Base-by-base conservation (phyloP, 2,888 invertebrate genomes). In the Trichogramma evanescens region DNA sequence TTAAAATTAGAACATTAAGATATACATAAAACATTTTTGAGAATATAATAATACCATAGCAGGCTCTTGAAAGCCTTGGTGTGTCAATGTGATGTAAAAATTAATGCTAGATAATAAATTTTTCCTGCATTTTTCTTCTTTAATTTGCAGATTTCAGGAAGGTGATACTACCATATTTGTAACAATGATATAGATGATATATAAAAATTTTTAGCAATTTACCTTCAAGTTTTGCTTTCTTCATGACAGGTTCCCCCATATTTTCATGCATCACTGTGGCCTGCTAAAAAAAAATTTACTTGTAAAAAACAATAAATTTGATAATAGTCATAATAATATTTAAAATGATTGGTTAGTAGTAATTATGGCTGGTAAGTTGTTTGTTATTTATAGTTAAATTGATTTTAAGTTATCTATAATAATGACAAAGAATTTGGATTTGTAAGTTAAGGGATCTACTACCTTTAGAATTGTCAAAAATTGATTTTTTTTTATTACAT, bases 211-310 rank as follows among this genome's bases (percentile, higher is more conserved):
- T 70, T 71, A 71, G 76, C 74, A 77, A 77, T 71, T 66, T 77
- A 78, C 78, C 78, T 78, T 77, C 77, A 46, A 70, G 64, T 69
- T 73, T 69, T 39, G 66, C 60, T 66, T 74, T 77, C 69, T 78
- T 78, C 49, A 54, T 65, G 6, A 71, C 71, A 53, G 74, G 72
- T 58, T 77, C 77, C 59, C 66, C 63, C 56, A 68, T 74, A 63
- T 68, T 75, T 61, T 69, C 70, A 4, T 72, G 63, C 40, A 62
- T 10, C 13, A 55, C 38, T 45, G 74, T 64, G 48, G 73, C 68
- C 69, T 72, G 68, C 76, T 77, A 66, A 40, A 69, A 72, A 61
- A 45, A 63, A 57, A 53, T 40, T 4, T 42, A 6, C 3, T 45
- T 7, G 49, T 42, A 52, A 13, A 51, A 49, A 45, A 54, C 5